Conservation (phyloP, 2,113 vertebrate species). For the Cercocebus atys region DNA sequence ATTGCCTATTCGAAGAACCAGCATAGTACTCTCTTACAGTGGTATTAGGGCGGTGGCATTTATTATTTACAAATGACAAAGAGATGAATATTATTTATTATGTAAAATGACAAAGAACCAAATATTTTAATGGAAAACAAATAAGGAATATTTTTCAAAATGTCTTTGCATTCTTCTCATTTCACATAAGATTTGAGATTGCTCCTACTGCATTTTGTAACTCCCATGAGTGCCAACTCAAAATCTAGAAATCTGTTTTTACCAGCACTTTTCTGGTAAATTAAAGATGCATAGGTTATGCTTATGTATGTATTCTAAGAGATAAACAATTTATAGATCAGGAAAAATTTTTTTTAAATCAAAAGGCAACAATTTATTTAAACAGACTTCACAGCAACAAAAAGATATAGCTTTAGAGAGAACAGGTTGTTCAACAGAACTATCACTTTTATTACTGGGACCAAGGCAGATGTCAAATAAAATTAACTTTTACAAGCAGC, state of each 20-base stretch:
- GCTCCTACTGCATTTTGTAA: neutral
- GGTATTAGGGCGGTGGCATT: neutral
- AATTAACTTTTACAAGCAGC: constrained; percentile 75
- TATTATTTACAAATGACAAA: neutral
- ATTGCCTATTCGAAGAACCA: constrained; percentile 9
- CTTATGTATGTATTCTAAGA: neutral
- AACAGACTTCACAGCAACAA: constrained; percentile 16
- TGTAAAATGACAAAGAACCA: neutral
- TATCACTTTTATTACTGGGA: constrained; percentile 49
- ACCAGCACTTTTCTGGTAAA: neutral
- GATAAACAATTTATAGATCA: neutral
- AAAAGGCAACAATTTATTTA: constrained; percentile 33
- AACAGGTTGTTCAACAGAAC: constrained; percentile 48
- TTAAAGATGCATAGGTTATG: neutral
- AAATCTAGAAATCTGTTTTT: neutral
- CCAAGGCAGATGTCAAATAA: constrained; percentile 66
- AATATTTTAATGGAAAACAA: constrained; percentile 22
- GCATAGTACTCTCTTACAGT: neutral
- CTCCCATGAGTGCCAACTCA: neutral
- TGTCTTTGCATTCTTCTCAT: neutral
- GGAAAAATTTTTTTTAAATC: constrained; percentile 48
- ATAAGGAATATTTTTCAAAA: constrained; percentile 26
- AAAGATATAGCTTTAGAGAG: neutral
- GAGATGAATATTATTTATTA: neutral
- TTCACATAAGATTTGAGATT: neutral